These are phyloP conservation scores for Silvanus unidentatus DNA, from an alignment of 2,888 invertebrate genomes.

Conservation along the genomic window DNA sequence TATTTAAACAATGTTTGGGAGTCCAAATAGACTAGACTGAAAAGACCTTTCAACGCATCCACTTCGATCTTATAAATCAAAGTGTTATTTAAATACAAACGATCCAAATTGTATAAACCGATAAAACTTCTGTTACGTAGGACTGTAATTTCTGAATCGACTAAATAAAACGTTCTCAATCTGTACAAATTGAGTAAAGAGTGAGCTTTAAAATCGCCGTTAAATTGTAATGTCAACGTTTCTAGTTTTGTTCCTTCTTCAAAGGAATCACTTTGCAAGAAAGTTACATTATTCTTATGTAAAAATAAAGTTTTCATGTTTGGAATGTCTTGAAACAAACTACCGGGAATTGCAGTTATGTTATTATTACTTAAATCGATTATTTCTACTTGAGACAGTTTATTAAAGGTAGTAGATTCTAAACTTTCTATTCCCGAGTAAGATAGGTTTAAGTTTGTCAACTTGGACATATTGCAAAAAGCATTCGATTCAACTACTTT, in stretches of 20 bases:
- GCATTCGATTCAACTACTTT: background rate
- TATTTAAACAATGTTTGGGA: constrained; percentile 1
- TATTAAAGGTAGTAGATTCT: background rate
- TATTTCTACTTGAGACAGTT: background rate
- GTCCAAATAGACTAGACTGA: background rate
- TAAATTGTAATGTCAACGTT: too few species aligned
- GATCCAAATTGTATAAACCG: background rate
- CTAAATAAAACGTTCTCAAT: too few species aligned
- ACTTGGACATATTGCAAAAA: background rate
- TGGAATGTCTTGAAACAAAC: background rate
- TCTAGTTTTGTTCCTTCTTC: too few species aligned
- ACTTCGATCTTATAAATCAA: background rate
- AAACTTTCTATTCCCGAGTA: background rate
- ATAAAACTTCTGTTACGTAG: too few species aligned
- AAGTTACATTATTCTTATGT: background rate
- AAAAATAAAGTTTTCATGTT: background rate
- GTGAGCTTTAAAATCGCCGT: too few species aligned
- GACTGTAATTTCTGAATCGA: too few species aligned
- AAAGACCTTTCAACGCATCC: background rate
- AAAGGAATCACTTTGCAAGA: too few species aligned
- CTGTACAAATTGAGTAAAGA: too few species aligned
- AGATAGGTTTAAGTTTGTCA: background rate
- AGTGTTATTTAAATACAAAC: background rate
- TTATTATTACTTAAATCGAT: constrained; percentile 1
- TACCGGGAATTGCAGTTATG: background rate